Evolutionary conservation across 2,888 invertebrate species (phyloP), one percentile per base, ranked within the genome.

Genomic region (Agrochola circellaris): DNA sequence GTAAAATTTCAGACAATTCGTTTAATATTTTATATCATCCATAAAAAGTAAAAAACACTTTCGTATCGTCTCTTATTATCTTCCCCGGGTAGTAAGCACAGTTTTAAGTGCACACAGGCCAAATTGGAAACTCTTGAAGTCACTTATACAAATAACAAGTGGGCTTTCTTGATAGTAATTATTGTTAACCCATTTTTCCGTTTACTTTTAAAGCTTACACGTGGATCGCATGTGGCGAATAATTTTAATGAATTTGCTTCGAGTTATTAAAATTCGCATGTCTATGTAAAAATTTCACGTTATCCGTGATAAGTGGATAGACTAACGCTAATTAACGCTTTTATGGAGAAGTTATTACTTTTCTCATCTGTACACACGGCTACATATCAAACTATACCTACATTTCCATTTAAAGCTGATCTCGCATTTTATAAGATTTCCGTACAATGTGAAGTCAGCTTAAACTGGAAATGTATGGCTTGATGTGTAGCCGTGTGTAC

Each of bases 121-220:
- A 71, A 85, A 85, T 83, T 81, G 81, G 62, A 73, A 83, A 73
- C 73, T 81, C 77, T 76, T 65, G 71, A 77, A 73, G 20, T n/a
- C 77, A 81, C 83, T 84, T 77, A 75, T 23, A 62, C 42, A 84
- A 72, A 76, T 60, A 71, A 71, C 73, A 83, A 81, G 81, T 60
- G 76, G 51, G 68, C 30, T 61, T 72, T 67, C 85, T 45, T 81
- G 75, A 65, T 81, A 66, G 51, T 42, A 42, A 30, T 34, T 84
- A 82, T 69, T 75, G 84, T 64, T 80, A 84, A 79, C 48, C 84
- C 68, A 69, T 66, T 34, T 34, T 4, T 34, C 5, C 34, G 34
- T 34, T 34, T 34, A 34, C 34, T 34, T 34, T 34, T 34, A 34
- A 34, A 34, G 38, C 71, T 75, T 38, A 34, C 61, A 23, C 68